Base-by-base conservation (phyloP, 2,888 invertebrate species). In the Nomada flava region DNA sequence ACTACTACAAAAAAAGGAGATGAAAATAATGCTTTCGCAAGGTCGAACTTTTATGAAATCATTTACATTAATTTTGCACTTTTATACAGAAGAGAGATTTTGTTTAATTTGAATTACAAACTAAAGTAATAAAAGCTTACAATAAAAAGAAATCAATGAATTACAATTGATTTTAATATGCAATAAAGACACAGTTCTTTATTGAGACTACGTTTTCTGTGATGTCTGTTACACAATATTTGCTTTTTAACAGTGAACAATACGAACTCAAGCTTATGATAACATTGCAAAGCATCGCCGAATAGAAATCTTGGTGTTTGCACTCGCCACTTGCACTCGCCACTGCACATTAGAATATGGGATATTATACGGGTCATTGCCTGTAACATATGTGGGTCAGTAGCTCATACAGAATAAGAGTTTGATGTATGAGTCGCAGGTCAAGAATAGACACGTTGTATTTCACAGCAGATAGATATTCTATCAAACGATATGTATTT, bases 351-450 rank as follows among this genome's bases (percentile, higher is more conserved):
- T 76, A 55, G 76, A 59, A 69, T 84, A 86, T 60, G 73, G 82
- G 76, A 85, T 87, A 87, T 84, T 81, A 59, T 82, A 86, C 65
- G 72, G 82, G 69, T 82, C 71, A 65, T 26, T 69, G 72, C 60
- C 62, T 47, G 75, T 69, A 76, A 82, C 83, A 63, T 82, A 87
- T 84, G 72, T 86, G 79, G 87, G 85, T 87, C 86, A 85, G 60
- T 71, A 73, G 26, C 2, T 26, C 26, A 74, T 72, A 23, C 57
- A 65, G 72, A 63, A 71, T 23, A 42, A 65, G 73, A 72, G 82
- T 71, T 85, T 85, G 74, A 76, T 74, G 59, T 72, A 76, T 42
- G 76, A 76, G 76, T 62, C 47, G n/a, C 59, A 70, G 47, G 68
- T 87, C 76, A 76, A 82, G 85, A 86, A 86, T 86, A 82, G 87